Evolutionary conservation across 1,140 invertebrate species (phyloP).

Genomic region (Lasaia peninsularis): DNA sequence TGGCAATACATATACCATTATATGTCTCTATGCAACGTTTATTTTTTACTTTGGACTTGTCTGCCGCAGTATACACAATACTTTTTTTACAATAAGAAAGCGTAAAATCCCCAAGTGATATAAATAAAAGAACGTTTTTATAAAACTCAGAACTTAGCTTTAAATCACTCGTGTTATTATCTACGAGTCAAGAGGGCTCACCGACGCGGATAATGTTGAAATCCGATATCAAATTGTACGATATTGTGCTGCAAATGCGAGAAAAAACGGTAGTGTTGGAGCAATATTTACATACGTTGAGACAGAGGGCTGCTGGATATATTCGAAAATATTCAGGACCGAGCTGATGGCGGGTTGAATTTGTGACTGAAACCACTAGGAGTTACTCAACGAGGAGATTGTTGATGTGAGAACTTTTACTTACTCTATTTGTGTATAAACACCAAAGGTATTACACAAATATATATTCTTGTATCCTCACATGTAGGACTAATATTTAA

Average conservation of each 20-base stretch:
- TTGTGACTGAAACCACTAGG: no score
- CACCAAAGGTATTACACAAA: no score
- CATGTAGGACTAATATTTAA: no score
- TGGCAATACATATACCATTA: no score
- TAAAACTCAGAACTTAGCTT: slow-evolving; percentile 38
- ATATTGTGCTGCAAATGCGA: slow-evolving; percentile 70
- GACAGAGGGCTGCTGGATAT: slow-evolving; percentile 64
- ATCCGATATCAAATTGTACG: slow-evolving; percentile 67
- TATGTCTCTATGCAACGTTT: no score
- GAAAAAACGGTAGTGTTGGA: slow-evolving; percentile 70
- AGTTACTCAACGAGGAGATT: no score
- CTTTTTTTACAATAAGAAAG: not conserved
- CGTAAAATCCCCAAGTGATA: not conserved
- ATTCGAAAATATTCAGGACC: slow-evolving; percentile 71
- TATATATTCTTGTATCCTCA: no score
- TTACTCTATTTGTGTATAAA: no score
- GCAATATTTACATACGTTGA: slow-evolving; percentile 72
- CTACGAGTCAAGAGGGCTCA: slow-evolving; percentile 43
- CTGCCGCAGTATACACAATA: no score
- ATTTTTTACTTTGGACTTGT: no score
- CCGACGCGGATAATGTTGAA: slow-evolving; percentile 59
- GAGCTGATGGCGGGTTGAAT: slow-evolving; percentile 65
- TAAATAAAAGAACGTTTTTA: slow-evolving; percentile 1
- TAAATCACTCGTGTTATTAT: slow-evolving; percentile 58
- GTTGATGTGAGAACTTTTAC: no score